Evolutionary conservation across 1,140 invertebrate species (phyloP), one percentile per base, ranked within the genome.

Genomic region (Panonychus citri): DNA sequence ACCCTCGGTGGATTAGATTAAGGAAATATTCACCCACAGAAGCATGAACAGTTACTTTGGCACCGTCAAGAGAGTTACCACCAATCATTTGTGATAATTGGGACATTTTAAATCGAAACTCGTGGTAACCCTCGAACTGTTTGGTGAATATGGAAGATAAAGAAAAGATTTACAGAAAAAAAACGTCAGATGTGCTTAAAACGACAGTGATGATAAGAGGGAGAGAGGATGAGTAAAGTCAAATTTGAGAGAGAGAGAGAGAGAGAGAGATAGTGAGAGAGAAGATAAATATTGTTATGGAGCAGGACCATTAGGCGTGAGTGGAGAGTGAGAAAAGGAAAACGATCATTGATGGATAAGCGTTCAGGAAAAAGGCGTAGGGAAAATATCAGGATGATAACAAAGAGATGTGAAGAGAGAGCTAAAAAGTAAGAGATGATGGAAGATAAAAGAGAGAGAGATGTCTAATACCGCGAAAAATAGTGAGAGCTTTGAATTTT

Each of bases 11-110:
- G 3, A 70, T 66, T 13, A 85, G 78, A 65, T 89, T 80, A 54
- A 88, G 76, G 68, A 85, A 91, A 62, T 81, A 77, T 63, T 95
- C 90, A 0, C 85, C 85, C 0, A 95, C 86, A 0, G 80, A 81
- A 0, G 85, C 87, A 0, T 78, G 82, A 25, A 95, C 80, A n/a
- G 78, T 76, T 0, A 95, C 74, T 67, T 93, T 87, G 66, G 84
- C 79, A 3, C 81, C 80, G 39, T 83, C 82, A 34, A 84, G 66
- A 17, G 54, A 37, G 13, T 34, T 49, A 4, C 53, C 51, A 26
- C 73, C 1, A 81, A 76, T 42, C 79, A 43, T 74, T 17, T 77
- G 66, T 19, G 80, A 69, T 17, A 96, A 65, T 61, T 91, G 85
- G 1, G 73, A 64, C 73, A 91, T 81, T 0, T 84, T 79, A 70